Evolutionary conservation across 2,888 invertebrate species (phyloP), one percentile per base, ranked within the genome.

Genomic region (Lasioglossum villosulum): DNA sequence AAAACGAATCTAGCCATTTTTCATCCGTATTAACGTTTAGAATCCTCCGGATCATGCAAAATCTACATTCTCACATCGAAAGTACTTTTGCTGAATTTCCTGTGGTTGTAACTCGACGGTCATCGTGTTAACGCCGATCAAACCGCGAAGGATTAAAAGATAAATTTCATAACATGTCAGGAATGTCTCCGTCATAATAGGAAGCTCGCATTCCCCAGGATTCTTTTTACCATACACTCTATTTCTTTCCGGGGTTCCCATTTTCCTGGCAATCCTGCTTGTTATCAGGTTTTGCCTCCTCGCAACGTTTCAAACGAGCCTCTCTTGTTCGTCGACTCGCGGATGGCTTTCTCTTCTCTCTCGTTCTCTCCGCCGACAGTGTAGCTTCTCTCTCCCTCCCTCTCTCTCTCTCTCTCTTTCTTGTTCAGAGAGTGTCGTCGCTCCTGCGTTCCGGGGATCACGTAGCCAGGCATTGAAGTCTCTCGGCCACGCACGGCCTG

Each of bases 381-480:
- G 12, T 45, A 16, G 30, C 16, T 45, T 48, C n/a, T 70, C 30
- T 68, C 70, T 52, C 71, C 74, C 16, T 4, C 82, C 42, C 70
- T 59, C 56, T 12, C 76, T 5, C 68, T 77, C 37, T 14, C 56
- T 48, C 16, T 66, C 30, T 52, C 66, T 70, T 56, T 59, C 74
- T 76, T 19, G 8, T 82, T 42, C 70, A 52, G 70, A 34, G 75
- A 48, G 78, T 75, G 76, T 82, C 71, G 86, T 68, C 78, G 75
- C 83, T 81, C 82, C 83, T 79, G 77, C 88, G 81, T 83, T 83
- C 74, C 78, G 59, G 75, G 80, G 86, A 87, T 86, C 90, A 84
- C 91, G 86, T 88, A 89, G 86, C 87, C 89, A 42, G 86, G 92
- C 92, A 86, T 92, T 90, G 86, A 92, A 92, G 87, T 92, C 92